A percentile compares a stretch with the other conserved stretches of the same genome.
Evolutionary conservation across 2,113 vertebrate genomes (phyloP).

Genomic region (Paradoxurus hermaphroditus): DNA sequence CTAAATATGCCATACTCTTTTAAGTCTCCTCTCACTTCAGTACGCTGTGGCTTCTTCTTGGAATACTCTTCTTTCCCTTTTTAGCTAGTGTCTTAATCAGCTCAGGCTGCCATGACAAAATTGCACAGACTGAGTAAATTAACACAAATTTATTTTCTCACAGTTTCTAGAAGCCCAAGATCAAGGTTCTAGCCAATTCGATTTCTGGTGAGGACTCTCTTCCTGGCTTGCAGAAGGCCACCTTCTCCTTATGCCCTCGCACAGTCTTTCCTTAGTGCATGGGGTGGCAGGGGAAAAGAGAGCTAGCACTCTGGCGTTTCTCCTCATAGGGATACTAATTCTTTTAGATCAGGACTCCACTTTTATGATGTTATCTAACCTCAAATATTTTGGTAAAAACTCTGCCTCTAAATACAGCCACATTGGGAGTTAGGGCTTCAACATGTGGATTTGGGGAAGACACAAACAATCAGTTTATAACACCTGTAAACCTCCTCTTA

Average conservation of each 20-base stretch:
- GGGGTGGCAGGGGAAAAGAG: too few species aligned
- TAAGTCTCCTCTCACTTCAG: not conserved
- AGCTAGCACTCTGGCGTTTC: not conserved
- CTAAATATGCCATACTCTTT: not conserved
- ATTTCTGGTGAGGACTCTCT: not conserved
- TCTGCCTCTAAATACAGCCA: not conserved
- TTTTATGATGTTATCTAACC: not conserved
- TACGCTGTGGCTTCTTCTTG: not conserved
- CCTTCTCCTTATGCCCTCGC: not conserved
- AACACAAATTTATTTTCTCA: not conserved
- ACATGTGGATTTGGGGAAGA: not conserved
- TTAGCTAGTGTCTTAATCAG: not conserved
- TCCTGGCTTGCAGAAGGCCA: not conserved
- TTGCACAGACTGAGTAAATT: not conserved
- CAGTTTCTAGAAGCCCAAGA: not conserved
- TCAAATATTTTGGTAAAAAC: not conserved
- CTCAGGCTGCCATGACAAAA: not conserved
- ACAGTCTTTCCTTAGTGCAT: not conserved
- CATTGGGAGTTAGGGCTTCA: not conserved
- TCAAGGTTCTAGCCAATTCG: not conserved
- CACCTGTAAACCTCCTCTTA: not conserved
- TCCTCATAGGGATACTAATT: not conserved
- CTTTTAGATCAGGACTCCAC: not conserved
- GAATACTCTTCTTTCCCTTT: not conserved
- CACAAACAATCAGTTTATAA: not conserved